A percentile compares a stretch with the other conserved stretches of the same genome.
These are phyloP conservation scores for Phalloptychus januarius DNA, from an alignment of 2,797 vertebrate species.

Conservation along the genomic window DNA sequence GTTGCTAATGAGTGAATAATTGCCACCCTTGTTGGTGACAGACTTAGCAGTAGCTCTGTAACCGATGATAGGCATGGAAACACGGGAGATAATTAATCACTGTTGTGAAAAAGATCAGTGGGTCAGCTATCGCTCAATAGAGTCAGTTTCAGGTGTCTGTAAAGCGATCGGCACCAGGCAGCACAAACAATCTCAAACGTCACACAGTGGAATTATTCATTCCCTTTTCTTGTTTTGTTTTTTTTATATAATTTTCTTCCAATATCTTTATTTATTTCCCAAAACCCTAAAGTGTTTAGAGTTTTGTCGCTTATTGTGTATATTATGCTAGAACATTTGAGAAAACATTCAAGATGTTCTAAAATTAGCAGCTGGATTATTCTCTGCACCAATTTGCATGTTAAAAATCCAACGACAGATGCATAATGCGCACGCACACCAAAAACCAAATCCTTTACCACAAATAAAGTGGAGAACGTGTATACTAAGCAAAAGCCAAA, in stretches of 20 bases:
- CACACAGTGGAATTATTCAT: too few relatives aligned
- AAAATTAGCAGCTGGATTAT: not conserved
- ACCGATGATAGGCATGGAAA: conserved; percentile 49
- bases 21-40: conserved; percentile 38
- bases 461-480: not conserved
- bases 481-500: not conserved
- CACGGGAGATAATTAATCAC: conserved; percentile 42
- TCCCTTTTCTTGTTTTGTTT: not conserved
- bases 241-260: not conserved
- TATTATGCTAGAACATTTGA: not conserved
- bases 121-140: conserved; percentile 15
- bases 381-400: not conserved
- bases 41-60: conserved; percentile 50
- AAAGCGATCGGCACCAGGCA: conserved; percentile 51
- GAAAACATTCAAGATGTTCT: not conserved
- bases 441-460: not conserved
- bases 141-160: not conserved
- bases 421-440: not conserved
- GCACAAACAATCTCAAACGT: not conserved
- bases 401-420: not conserved
- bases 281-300: not conserved
- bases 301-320: not conserved
- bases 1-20: conserved; percentile 49
- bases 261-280: not conserved
- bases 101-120: conserved; percentile 30